phyloP scores from a whole-genome alignment of 2,113 vertebrate genomes.

The Grantiella picta region DNA sequence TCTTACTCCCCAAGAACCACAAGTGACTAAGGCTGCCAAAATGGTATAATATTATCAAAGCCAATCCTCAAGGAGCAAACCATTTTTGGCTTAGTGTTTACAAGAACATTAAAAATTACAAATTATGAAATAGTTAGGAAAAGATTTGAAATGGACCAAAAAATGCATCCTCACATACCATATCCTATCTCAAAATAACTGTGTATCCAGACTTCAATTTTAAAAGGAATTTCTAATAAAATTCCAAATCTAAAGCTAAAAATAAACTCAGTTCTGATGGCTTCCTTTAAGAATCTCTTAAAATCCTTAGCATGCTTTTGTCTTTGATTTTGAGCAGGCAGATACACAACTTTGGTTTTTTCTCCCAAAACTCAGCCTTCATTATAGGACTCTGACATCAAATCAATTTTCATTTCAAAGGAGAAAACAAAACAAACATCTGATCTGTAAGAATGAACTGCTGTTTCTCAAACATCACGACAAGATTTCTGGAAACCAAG shows the following conservation, averaged over 20 bases:
- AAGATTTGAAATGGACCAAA: not conserved
- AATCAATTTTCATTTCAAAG: not conserved
- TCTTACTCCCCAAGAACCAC: not conserved
- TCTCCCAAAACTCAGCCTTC: not conserved
- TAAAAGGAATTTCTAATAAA: not conserved
- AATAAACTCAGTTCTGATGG: not conserved
- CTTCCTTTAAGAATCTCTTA: not conserved
- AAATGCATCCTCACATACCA: not conserved
- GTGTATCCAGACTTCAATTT: not conserved
- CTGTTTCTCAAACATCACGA: not conserved
- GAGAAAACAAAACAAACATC: not conserved
- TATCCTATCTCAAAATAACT: not conserved
- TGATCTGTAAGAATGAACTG: not conserved
- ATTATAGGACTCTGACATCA: not conserved
- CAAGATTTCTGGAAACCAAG: not conserved
- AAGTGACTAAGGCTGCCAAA: not conserved
- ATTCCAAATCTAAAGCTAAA: not conserved
- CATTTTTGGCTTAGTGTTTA: not conserved
- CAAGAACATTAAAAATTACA: not conserved
- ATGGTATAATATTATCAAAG: not conserved
- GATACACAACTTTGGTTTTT: not conserved
- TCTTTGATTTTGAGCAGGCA: not conserved
- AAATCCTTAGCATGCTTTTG: not conserved
- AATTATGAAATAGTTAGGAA: not conserved
- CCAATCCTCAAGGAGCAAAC: not conserved